Evolutionary conservation across 2,797 vertebrate genomes (phyloP), one percentile per base, ranked within the genome.

Genomic region (Propithecus deckenii): DNA sequence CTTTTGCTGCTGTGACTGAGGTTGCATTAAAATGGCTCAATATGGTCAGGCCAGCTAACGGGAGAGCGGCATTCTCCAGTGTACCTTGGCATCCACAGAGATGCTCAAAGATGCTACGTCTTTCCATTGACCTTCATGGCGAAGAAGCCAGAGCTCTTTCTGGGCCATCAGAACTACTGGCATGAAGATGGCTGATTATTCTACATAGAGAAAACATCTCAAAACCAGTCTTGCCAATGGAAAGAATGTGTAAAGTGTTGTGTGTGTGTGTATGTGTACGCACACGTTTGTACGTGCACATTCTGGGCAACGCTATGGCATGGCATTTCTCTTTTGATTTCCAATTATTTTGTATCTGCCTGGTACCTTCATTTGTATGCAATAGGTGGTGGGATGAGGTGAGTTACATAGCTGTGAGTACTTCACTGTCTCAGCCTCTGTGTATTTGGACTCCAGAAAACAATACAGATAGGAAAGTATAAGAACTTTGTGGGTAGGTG

Each of bases 371-470:
- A 80, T 94, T 71, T 89, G 23, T 59, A 30, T 72, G 81, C 32
- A 61, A 7, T 10, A 81, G 48, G n/a, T 75, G 20, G 25, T 78
- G 9, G 48, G 28, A 38, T 50, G 38, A 78, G 52, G 28, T n/a
- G 59, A 94, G 35, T 80, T 50, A n/a, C 35, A 5, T 18, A n/a
- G 55, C 43, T 79, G 23, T 61, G 35, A 75, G 61, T 14, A 63
- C 78, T 92, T 94, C 52, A 76, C 71, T 25, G 52, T 90, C 80
- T 93, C 35, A 41, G 25, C 12, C 28, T 96, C 85, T 86, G 18
- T 86, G 7, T 89, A 48, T 91, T 92, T 92, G 96, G 80, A 86
- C 30, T 63, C n/a, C 6, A 74, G 67, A 9, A 84, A 90, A 96
- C 30, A 86, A 71, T 15, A 32, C 28, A 65, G 41, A 48, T 32